These are phyloP conservation scores for Notechis scutatus DNA, from an alignment of 2,113 vertebrate species.

Conservation along the genomic window DNA sequence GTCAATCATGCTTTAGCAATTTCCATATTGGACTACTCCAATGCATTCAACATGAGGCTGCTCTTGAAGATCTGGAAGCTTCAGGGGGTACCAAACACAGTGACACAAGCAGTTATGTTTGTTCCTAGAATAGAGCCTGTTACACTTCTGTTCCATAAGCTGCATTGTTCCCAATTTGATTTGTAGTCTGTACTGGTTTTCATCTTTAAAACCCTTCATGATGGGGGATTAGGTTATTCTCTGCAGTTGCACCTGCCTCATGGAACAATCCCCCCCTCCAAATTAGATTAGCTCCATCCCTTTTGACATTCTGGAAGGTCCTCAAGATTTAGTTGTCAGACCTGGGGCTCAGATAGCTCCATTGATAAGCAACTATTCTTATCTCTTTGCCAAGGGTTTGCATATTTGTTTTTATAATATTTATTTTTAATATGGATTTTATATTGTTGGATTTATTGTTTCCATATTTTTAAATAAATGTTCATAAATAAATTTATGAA, in stretches of 20 bases:
- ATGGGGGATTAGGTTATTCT: neutral
- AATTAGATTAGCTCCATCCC: neutral
- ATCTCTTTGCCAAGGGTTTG: neutral
- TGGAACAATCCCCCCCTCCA: neutral
- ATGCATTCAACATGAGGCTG: too few species aligned
- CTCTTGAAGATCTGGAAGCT: too few species aligned
- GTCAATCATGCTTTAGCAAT: too few species aligned
- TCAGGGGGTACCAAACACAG: too few species aligned
- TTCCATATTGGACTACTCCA: too few species aligned
- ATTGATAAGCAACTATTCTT: neutral
- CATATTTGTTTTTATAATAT: neutral
- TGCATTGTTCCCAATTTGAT: neutral
- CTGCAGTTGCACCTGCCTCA: neutral
- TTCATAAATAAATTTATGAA: neutral
- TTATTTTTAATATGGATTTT: neutral
- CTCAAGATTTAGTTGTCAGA: neutral
- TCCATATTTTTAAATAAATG: too few species aligned
- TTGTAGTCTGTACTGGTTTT: neutral
- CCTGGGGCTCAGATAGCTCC: neutral
- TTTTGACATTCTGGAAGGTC: neutral
- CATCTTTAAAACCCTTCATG: neutral
- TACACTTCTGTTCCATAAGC: neutral
- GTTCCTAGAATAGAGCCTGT: neutral
- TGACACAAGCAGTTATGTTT: too few species aligned
- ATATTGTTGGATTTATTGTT: neutral